Evolutionary conservation across 2,797 vertebrate genomes (phyloP).

Genomic region (Rhincodon typus): DNA sequence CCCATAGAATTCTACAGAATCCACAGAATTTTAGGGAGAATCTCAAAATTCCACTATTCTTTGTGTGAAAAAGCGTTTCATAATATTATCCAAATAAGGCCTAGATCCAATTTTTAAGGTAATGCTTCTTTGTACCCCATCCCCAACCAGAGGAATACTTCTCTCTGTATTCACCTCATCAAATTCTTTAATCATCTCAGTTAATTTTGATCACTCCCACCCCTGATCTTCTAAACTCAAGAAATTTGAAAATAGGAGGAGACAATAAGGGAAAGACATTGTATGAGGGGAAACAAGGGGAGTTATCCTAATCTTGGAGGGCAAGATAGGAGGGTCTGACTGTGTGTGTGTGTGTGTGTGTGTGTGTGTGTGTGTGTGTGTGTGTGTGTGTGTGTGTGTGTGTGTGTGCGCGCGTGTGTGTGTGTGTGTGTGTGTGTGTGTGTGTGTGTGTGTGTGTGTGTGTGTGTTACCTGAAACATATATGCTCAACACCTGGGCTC

Average conservation of each 20-base stretch:
- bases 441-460: not conserved
- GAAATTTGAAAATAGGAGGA: not conserved
- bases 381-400: not conserved
- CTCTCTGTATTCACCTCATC: not conserved
- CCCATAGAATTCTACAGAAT: not conserved
- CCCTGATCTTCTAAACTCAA: not conserved
- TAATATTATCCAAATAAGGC: not conserved
- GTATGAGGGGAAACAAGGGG: not conserved
- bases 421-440: not conserved
- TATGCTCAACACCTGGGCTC: constrained; percentile 57
- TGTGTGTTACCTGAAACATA: constrained; percentile 59
- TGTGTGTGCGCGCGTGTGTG: too few relatives aligned
- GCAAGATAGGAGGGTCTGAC: too few relatives aligned
- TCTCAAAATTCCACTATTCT: not conserved
- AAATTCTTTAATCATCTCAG: not conserved
- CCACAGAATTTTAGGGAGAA: not conserved
- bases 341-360: not conserved
- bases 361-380: not conserved
- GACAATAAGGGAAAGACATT: not conserved
- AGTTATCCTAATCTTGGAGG: not conserved
- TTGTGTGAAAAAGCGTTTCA: not conserved
- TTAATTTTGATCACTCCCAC: not conserved
- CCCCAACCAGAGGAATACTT: not conserved
- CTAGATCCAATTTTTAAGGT: not conserved
- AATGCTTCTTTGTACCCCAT: not conserved